phyloP scores from a whole-genome alignment of 37 sponge, comb jelly and placozoan species.

The Diacarnus erythraeanus region DNA sequence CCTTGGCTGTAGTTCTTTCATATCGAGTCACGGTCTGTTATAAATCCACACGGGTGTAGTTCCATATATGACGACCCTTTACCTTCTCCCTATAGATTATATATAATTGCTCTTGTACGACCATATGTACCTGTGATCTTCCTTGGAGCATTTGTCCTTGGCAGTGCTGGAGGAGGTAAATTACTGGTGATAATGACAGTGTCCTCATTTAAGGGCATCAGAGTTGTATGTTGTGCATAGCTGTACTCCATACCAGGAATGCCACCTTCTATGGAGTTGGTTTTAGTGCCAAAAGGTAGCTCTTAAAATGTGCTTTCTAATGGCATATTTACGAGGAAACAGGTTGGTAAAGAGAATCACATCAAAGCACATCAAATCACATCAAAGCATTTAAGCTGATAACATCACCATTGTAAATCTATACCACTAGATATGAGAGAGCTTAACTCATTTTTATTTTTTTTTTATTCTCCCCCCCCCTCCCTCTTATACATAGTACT shows the following conservation, averaged over 20 bases:
- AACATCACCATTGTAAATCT: not conserved
- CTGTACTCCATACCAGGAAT: too few relatives aligned
- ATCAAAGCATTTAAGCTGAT: not conserved
- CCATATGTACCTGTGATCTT: slow-evolving; percentile 73
- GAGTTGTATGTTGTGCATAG: too few relatives aligned
- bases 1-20: too few relatives aligned
- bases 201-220: too few relatives aligned
- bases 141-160: slow-evolving; percentile 74
- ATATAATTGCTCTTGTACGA: slow-evolving; percentile 72
- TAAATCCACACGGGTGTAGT: too few relatives aligned
- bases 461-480: not conserved
- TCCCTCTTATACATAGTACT: slow-evolving; percentile 72
- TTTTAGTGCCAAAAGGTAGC: too few relatives aligned
- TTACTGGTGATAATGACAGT: too few relatives aligned
- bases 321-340: too few relatives aligned
- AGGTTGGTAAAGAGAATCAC: too few relatives aligned
- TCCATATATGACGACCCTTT: not conserved
- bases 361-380: not conserved
- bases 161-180: slow-evolving; percentile 85
- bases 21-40: too few relatives aligned
- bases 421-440: not conserved
- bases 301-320: too few relatives aligned
- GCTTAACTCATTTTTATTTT: not conserved
- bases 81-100: slow-evolving; percentile 44
- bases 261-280: too few relatives aligned